phyloP scores from a whole-genome alignment of 2,888 invertebrate genomes.

The Phyllotreta cruciferae region DNA sequence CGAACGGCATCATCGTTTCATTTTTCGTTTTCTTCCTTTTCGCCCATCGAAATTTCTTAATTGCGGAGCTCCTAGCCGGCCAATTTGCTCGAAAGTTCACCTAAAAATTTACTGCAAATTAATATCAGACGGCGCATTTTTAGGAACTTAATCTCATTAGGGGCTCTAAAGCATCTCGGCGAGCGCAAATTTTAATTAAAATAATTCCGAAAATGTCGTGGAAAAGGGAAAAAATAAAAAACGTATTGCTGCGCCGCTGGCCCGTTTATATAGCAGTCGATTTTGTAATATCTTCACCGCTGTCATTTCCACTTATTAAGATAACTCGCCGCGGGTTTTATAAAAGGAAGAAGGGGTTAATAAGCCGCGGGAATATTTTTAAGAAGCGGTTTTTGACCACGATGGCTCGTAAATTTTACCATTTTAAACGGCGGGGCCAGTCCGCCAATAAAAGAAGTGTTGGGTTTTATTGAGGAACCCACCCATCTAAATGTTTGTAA shows the following conservation, averaged over 20 bases:
- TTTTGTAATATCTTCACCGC: slow-evolving; percentile 30
- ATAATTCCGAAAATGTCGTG: too few relatives aligned
- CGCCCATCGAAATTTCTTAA: slow-evolving; percentile 51
- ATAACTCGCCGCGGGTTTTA: slow-evolving; percentile 31
- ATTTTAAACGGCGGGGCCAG: slow-evolving; percentile 10
- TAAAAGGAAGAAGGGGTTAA: slow-evolving; percentile 26
- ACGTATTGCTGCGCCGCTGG: slow-evolving; percentile 5
- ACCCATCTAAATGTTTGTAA: not conserved
- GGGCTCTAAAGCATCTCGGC: not conserved
- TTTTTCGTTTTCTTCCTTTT: slow-evolving; percentile 41
- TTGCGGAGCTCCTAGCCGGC: slow-evolving; percentile 46
- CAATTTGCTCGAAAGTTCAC: slow-evolving; percentile 46
- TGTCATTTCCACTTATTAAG: slow-evolving; percentile 35
- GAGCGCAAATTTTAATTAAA: too few relatives aligned
- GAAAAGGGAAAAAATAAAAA: too few relatives aligned
- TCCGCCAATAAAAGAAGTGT: slow-evolving; percentile 19
- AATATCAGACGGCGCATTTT: slow-evolving; percentile 35
- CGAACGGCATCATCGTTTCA: slow-evolving; percentile 27
- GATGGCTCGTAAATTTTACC: slow-evolving; percentile 21
- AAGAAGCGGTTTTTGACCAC: slow-evolving; percentile 20
- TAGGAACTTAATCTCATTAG: not conserved
- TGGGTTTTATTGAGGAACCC: not conserved
- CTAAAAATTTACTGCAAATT: slow-evolving; percentile 53
- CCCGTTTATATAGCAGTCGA: slow-evolving; percentile 16
- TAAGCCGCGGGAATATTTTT: slow-evolving; percentile 19